phyloP scores from a whole-genome alignment of 2,113 vertebrate species.

The Tinamus guttatus region DNA sequence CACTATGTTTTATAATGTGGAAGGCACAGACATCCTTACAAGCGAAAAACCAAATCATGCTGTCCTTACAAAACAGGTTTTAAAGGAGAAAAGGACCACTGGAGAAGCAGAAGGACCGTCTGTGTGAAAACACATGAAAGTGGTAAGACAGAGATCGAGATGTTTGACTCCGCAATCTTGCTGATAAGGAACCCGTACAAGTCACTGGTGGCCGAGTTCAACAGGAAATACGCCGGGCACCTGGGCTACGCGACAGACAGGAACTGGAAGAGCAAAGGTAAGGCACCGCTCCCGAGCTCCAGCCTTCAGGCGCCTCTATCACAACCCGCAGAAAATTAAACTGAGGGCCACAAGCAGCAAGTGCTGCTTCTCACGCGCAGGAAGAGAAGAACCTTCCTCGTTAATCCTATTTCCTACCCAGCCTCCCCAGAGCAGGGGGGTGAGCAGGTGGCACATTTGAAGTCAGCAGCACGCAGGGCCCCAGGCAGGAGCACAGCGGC shows the following conservation, averaged over 20 bases:
- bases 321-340: not conserved
- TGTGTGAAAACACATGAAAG: constrained; percentile 98
- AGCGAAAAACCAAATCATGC: not conserved
- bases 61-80: constrained; percentile 83
- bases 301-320: not conserved
- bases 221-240: constrained; percentile 95
- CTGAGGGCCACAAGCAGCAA: not conserved
- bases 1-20: not conserved
- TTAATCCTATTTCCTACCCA: not conserved
- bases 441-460: not conserved
- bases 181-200: constrained; percentile 95
- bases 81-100: constrained; percentile 98
- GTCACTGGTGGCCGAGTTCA: constrained; percentile 94
- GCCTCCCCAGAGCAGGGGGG: not conserved
- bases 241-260: constrained; percentile 92
- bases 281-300: fast-evolving
- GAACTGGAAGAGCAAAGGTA: constrained; percentile 96
- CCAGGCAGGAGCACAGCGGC: not conserved
- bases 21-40: not conserved
- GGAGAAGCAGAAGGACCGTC: constrained; percentile 94
- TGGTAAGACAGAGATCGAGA: constrained; percentile 91
- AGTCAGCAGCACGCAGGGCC: not conserved
- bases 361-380: not conserved
- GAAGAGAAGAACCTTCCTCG: not conserved
- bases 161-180: constrained; percentile 93